phyloP scores from a whole-genome alignment of 2,888 invertebrate genomes.

The Choristoneura rosaceana region DNA sequence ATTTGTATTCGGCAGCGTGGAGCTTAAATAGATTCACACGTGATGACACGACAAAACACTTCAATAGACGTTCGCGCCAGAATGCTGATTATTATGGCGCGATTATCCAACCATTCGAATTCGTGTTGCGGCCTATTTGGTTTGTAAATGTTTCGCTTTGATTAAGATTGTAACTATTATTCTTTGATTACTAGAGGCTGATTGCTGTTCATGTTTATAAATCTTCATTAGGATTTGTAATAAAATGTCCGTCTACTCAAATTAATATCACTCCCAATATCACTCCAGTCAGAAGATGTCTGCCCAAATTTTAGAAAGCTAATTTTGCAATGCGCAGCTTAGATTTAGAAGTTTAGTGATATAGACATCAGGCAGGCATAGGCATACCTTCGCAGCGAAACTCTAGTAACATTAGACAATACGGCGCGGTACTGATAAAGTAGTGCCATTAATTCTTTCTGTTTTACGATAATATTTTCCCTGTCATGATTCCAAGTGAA shows the following conservation, averaged over 20 bases:
- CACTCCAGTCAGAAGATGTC: too few relatives aligned
- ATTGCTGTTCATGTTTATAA: slow-evolving; percentile 6
- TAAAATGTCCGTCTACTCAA: too few relatives aligned
- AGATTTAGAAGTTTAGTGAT: too few relatives aligned
- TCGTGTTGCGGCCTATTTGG: slow-evolving; percentile 28
- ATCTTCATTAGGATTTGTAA: background rate
- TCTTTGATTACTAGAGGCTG: background rate
- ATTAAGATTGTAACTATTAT: slow-evolving; percentile 26
- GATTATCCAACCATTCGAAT: slow-evolving; percentile 30
- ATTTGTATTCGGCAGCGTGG: slow-evolving; percentile 34
- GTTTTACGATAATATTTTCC: too few relatives aligned
- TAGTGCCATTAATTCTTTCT: too few relatives aligned
- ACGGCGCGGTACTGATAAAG: too few relatives aligned
- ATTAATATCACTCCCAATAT: background rate
- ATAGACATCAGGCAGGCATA: too few relatives aligned
- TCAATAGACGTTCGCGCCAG: slow-evolving; percentile 19
- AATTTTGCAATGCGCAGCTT: too few relatives aligned
- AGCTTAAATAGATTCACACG: slow-evolving; percentile 35
- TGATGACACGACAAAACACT: slow-evolving; percentile 36
- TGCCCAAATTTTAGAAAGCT: too few relatives aligned
- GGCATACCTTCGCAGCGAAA: too few relatives aligned
- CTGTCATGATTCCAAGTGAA: too few relatives aligned
- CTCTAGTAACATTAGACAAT: too few relatives aligned
- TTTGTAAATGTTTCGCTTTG: slow-evolving; percentile 35
- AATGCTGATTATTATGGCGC: slow-evolving; percentile 31